These are phyloP conservation scores for Phoenicopterus ruber DNA, from an alignment of 2,113 vertebrate genomes.

Conservation along the genomic window DNA sequence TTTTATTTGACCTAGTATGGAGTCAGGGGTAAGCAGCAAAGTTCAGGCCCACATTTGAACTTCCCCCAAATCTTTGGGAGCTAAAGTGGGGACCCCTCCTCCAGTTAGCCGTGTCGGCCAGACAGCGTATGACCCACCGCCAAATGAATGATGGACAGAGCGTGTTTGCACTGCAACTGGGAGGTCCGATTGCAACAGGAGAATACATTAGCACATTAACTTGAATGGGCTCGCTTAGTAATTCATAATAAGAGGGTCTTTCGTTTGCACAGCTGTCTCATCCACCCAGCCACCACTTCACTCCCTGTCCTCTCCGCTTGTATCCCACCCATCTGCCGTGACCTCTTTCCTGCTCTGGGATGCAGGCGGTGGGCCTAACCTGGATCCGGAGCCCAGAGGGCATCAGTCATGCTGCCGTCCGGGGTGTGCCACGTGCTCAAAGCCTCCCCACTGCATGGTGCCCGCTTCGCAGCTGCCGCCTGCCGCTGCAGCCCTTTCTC, in stretches of 20 bases:
- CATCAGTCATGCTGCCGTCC: neutral
- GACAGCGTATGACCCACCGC: neutral
- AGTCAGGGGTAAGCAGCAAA: neutral
- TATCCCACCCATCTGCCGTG: neutral
- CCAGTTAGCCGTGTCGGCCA: neutral
- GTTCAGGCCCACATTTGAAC: neutral
- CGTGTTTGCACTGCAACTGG: neutral
- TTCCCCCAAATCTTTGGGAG: neutral
- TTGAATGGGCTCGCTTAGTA: neutral
- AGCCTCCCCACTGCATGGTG: neutral
- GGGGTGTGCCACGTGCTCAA: neutral
- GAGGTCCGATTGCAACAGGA: neutral
- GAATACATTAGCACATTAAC: neutral
- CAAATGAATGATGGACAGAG: neutral
- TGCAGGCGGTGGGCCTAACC: neutral
- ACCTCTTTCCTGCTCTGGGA: neutral
- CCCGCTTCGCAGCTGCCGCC: neutral
- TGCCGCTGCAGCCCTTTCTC: neutral
- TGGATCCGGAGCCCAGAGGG: accelerated
- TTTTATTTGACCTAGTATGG: neutral
- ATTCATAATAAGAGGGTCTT: neutral
- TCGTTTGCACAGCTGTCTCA: neutral
- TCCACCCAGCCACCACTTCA: neutral
- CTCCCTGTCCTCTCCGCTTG: neutral
- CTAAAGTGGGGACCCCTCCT: neutral